Conservation (phyloP, 2,888 invertebrate species). For the Parnassius smintheus region DNA sequence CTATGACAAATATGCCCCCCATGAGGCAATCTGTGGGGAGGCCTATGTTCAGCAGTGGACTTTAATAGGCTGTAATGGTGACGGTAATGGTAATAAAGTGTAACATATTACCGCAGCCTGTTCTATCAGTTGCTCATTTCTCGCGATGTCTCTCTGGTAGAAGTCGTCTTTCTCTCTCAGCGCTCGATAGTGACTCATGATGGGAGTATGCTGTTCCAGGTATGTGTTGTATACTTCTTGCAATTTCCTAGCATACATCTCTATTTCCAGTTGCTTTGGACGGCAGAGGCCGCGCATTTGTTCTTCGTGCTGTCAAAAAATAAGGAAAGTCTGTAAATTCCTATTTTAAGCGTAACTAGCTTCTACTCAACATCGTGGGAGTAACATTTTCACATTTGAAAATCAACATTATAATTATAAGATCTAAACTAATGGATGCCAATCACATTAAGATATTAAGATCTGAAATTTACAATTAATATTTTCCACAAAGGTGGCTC, state of each 20-base stretch:
- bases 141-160: slow-evolving; percentile 74
- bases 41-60: no score
- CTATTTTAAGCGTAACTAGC: no score
- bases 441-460: no score
- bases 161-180: slow-evolving; percentile 74
- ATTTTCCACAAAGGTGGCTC: no score
- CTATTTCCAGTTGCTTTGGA: slow-evolving; percentile 67
- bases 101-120: slow-evolving; percentile 49
- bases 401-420: no score
- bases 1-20: no score
- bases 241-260: slow-evolving; percentile 61
- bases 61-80: no score
- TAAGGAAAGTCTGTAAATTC: background rate
- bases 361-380: no score
- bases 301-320: slow-evolving; percentile 59
- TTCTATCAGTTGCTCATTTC: slow-evolving; percentile 62
- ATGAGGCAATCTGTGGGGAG: no score
- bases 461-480: no score
- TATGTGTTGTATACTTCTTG: slow-evolving; percentile 62
- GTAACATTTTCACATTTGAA: no score
- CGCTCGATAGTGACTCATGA: slow-evolving; percentile 65
- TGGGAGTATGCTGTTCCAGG: slow-evolving; percentile 66
- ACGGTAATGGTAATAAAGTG: background rate
- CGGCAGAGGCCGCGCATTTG: slow-evolving; percentile 61
- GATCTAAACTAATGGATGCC: no score